Evolutionary conservation across 1,140 invertebrate species (phyloP).

Genomic region (Trinorchestia longiramus): DNA sequence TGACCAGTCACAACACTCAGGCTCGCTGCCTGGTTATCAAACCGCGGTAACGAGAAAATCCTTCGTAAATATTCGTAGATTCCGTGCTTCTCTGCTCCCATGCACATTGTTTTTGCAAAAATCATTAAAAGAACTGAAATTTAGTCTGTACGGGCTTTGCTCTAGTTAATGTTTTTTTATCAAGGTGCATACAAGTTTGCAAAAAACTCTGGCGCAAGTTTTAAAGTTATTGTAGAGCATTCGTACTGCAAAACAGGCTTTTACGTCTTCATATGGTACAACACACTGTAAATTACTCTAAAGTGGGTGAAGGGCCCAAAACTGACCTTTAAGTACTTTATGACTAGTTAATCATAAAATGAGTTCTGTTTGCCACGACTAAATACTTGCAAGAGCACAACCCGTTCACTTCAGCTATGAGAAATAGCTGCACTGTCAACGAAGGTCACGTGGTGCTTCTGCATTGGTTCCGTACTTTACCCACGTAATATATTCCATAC

Average conservation of each 20-base stretch:
- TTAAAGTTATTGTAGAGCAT: too few species aligned
- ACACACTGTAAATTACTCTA: neutral
- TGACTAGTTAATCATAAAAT: neutral
- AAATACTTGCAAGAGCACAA: neutral
- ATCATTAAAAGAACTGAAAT: neutral
- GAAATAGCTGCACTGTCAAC: neutral
- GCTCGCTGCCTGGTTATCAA: neutral
- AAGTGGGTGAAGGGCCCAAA: neutral
- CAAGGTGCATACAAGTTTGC: neutral
- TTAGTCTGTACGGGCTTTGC: neutral
- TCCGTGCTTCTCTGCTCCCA: neutral
- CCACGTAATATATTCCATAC: neutral
- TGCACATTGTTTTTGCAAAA: neutral
- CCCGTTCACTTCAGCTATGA: neutral
- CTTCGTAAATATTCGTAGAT: slow-evolving; percentile 14
- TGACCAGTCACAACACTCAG: slow-evolving; percentile 12
- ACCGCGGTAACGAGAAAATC: slow-evolving; percentile 5
- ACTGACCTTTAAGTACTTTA: neutral
- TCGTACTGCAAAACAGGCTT: neutral
- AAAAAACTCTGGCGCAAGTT: neutral
- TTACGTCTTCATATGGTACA: neutral
- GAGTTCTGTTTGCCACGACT: neutral
- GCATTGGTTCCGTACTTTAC: neutral
- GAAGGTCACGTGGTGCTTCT: neutral
- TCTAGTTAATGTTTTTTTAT: neutral